Base-by-base conservation (phyloP, 2,113 vertebrate species). In the Recurvirostra avosetta region DNA sequence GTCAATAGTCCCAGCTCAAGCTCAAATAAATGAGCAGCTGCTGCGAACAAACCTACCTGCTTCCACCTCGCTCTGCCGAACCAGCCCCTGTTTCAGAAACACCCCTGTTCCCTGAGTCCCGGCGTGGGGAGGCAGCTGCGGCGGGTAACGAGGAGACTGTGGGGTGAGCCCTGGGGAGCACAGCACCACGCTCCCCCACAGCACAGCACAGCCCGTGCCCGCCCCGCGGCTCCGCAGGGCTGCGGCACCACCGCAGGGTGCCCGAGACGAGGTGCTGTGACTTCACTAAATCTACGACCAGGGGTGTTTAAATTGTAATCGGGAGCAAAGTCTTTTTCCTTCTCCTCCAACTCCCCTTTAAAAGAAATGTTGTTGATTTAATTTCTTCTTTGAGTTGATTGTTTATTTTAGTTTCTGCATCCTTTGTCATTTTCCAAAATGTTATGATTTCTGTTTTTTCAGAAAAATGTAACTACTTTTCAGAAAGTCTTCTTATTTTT, bases 221-320 rank as follows among this genome's bases (percentile, higher is more conserved):
- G 7, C 34, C n/a, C 47, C 45, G 23, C 17, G 17, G 67, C 68
- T 40, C n/a, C 3, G 5, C 22, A 4, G 32, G 11, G 53, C 53
- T 21, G 53, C 6, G 2, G 40, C 12, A 21, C 18, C 11, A 6
- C n/a, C 4, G 3, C 12, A 2, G 10, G 56, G n/a, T 5, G 8
- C 15, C 45, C 1, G 2, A 49, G 13, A 34, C 6, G 5, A 19
- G 27, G 20, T 25, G 66, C 43, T 49, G 45, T n/a, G 19, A 6
- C 45, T 22, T 22, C 17, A 11, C 8, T 22, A 71, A 61, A 29
- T 19, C 30, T 41, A 3, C 1, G 0, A 29, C 18, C n/a, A 15
- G 23, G 30, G 27, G 5, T 49, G 52, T 29, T 59, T 50, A 20
- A 17, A 41, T 9, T 8, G 1, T 36, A 15, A 43, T 8, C 32